Percentiles rank a stretch among this genome's conserved stretches.
Evolutionary conservation across 2,797 vertebrate genomes (phyloP).

Genomic region (Paratrypauchen microcephalus): DNA sequence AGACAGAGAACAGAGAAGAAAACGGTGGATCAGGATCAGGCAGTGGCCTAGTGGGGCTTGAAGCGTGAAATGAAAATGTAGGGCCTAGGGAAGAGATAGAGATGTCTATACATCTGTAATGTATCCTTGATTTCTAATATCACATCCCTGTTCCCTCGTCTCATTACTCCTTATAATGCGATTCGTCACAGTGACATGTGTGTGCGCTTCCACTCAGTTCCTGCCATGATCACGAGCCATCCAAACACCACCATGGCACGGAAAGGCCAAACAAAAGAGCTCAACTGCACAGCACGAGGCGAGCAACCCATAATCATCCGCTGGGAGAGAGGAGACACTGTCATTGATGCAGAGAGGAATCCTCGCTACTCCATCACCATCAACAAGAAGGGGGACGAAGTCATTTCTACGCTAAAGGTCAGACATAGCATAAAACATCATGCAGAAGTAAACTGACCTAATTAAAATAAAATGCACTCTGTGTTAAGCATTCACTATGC

Average conservation of each 20-base stretch:
- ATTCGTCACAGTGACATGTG: slow-evolving; percentile 54
- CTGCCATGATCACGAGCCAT: slow-evolving; percentile 97
- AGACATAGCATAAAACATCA: slow-evolving; percentile 34
- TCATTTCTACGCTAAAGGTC: slow-evolving; percentile 94
- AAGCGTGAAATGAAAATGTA: slow-evolving; percentile 70
- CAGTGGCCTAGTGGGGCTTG: slow-evolving; percentile 46
- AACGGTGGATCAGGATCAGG: slow-evolving; percentile 37
- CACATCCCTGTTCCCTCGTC: slow-evolving; percentile 42
- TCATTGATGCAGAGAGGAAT: slow-evolving; percentile 94
- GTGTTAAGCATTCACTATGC: not conserved
- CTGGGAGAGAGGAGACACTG: slow-evolving; percentile 98
- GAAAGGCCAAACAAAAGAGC: slow-evolving; percentile 94
- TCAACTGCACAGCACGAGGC: slow-evolving; percentile 93
- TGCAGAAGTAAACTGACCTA: slow-evolving; percentile 1
- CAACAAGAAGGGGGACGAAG: slow-evolving; percentile 94
- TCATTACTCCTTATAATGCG: slow-evolving; percentile 57
- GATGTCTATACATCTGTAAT: slow-evolving; percentile 67
- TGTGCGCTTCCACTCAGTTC: slow-evolving; percentile 78
- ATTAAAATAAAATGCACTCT: not conserved
- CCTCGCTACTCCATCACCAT: slow-evolving; percentile 93
- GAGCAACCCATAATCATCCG: slow-evolving; percentile 98
- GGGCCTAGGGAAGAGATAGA: slow-evolving; percentile 54
- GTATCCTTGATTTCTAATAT: slow-evolving; percentile 45
- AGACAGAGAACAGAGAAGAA: slow-evolving; percentile 24
- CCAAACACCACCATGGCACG: slow-evolving; percentile 96